Base-by-base conservation (phyloP, 2,888 invertebrate species). In the Nomada fabriciana region DNA sequence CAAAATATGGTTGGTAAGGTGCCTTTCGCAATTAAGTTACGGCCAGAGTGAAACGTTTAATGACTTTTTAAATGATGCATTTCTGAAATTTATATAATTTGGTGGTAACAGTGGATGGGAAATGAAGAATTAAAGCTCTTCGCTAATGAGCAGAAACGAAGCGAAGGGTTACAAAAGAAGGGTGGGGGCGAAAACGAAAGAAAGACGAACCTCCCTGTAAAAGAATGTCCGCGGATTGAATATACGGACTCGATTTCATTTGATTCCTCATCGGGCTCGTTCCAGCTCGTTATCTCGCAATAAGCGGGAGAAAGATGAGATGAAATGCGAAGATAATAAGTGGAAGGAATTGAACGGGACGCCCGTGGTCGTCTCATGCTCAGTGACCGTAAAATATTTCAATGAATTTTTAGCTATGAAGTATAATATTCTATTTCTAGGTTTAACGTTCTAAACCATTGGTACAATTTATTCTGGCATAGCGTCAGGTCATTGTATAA, bases 211-310 rank as follows among this genome's bases (percentile, higher is more conserved):
- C 68, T 65, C 59, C 64, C 71, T 25, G 42, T 67, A 72, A 60
- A 84, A 73, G 76, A 81, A 64, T n/a, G 25, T 57, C 53, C 42
- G 52, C 71, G 71, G 73, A 84, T 76, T 79, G 71, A 85, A 79
- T 82, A 65, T 74, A 67, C 36, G 76, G 20, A 47, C 70, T 65
- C 78, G 78, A 83, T 77, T 82, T 79, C 63, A 82, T 79, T 83
- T 69, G 80, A 75, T 77, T 76, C 59, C 70, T 85, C 85, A 76
- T 84, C 71, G 65, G 57, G 63, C 68, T 84, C 85, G 71, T 81
- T 84, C 71, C 82, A 82, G 61, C 82, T 85, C 85, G 85, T 85
- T 85, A 85, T 84, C 63, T 72, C 79, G 57, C 71, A 78, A 83
- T 85, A 85, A 79, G 69, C 82, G 76, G 52, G 68, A 78, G 71